Conservation (phyloP, 2,888 invertebrate species). For the Trilocha varians region DNA sequence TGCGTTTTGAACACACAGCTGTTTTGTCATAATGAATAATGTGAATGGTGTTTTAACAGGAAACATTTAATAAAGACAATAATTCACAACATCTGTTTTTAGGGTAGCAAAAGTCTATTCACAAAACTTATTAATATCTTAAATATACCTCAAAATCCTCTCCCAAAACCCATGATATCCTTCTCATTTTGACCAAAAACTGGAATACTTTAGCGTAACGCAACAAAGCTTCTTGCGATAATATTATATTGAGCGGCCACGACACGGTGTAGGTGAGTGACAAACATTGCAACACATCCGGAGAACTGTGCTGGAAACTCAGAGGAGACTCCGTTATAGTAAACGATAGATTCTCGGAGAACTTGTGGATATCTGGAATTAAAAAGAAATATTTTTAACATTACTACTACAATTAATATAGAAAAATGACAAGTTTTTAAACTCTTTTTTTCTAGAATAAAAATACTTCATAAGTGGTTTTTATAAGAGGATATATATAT, state of each 20-base stretch:
- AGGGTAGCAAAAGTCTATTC: no score
- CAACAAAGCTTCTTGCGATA: constrained; percentile 79
- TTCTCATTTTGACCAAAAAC: constrained; percentile 81
- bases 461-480: no score
- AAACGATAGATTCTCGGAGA: constrained; percentile 76
- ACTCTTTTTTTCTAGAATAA: no score
- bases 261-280: constrained; percentile 79
- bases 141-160: constrained; percentile 78
- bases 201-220: constrained; percentile 84
- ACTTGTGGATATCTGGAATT: constrained; percentile 68
- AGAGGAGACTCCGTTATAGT: constrained; percentile 75
- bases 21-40: no score
- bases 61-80: no score
- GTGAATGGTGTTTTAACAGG: no score
- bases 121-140: no score
- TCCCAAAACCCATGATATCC: constrained; percentile 83
- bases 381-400: not conserved
- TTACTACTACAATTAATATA: not conserved
- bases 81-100: no score
- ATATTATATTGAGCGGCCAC: constrained; percentile 86
- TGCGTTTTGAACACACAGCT: no score
- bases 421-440: no score
- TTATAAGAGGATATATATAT: no score
- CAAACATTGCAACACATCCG: constrained; percentile 78
- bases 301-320: constrained; percentile 76